A percentile compares a stretch with the other conserved stretches of the same genome.
phyloP scores from a whole-genome alignment of 2,797 vertebrate species.

The Notolabrus celidotus region DNA sequence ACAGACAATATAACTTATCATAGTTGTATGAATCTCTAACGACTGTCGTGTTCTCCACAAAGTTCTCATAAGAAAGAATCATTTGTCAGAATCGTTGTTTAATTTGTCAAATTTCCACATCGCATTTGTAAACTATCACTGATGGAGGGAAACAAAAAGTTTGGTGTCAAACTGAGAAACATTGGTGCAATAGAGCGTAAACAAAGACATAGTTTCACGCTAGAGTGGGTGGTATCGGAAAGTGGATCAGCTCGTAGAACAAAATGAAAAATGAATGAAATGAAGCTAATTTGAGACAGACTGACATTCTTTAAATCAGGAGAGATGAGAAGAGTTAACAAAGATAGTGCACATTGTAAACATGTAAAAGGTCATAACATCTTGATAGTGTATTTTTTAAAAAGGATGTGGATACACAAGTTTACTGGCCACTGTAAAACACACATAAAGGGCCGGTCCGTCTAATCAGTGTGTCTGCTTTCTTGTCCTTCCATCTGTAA shows the following conservation, averaged over 20 bases:
- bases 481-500: background rate
- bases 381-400: too few species aligned
- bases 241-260: constrained; percentile 27
- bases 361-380: background rate
- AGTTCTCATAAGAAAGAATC: constrained; percentile 19
- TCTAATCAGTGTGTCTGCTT: background rate
- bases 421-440: background rate
- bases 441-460: background rate
- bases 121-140: constrained; percentile 60
- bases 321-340: background rate
- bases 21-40: constrained; percentile 5
- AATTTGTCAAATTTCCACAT: constrained; percentile 61
- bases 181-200: constrained; percentile 36
- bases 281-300: constrained; percentile 28
- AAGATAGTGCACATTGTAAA: constrained; percentile 1
- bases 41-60: constrained; percentile 30
- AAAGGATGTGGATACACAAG: background rate
- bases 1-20: background rate
- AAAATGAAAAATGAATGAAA: constrained; percentile 6
- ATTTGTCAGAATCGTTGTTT: constrained; percentile 40
- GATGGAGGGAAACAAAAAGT: constrained; percentile 40
- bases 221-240: constrained; percentile 32
- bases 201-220: constrained; percentile 46
- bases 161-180: constrained; percentile 50
- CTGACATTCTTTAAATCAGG: constrained; percentile 7